Evolutionary conservation across 2,888 invertebrate genomes (phyloP).

Genomic region (Sceliomorpha sp.): DNA sequence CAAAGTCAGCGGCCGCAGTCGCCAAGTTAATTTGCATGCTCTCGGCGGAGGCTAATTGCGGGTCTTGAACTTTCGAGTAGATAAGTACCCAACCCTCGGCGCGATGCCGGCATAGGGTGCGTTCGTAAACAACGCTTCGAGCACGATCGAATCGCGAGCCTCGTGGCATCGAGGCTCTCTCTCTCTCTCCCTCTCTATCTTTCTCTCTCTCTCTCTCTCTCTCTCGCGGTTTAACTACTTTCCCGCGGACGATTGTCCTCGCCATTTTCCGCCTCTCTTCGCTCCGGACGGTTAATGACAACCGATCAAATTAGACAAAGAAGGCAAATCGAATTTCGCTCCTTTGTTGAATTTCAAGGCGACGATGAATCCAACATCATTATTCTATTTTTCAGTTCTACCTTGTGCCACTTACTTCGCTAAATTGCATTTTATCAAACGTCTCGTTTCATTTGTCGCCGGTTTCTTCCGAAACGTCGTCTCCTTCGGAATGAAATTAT

Average conservation of each 20-base stretch:
- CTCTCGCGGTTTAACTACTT: constrained; percentile 42
- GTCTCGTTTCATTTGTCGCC: constrained; percentile 55
- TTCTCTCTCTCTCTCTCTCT: constrained; percentile 15
- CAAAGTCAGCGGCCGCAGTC: constrained; percentile 61
- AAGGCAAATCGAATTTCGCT: constrained; percentile 51
- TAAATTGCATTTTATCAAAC: constrained; percentile 54
- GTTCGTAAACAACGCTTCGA: constrained; percentile 28
- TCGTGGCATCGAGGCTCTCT: constrained; percentile 8
- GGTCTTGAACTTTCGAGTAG: constrained; percentile 62
- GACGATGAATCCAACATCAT: constrained; percentile 52
- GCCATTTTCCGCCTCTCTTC: not conserved
- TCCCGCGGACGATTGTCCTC: constrained; percentile 29
- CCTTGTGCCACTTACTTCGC: constrained; percentile 48
- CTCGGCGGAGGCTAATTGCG: constrained; percentile 71
- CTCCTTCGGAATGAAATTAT: too few relatives aligned
- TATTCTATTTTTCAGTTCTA: constrained; percentile 53
- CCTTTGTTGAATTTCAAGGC: constrained; percentile 55
- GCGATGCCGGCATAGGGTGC: constrained; percentile 37
- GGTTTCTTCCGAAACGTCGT: too few relatives aligned
- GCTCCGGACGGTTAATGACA: constrained; percentile 24
- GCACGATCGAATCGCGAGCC: constrained; percentile 3
- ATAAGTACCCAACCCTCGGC: constrained; percentile 53
- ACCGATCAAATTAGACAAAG: constrained; percentile 40
- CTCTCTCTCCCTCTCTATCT: constrained; percentile 21
- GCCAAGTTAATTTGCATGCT: constrained; percentile 73